Evolutionary conservation across 2,797 vertebrate genomes (phyloP).

Genomic region (Selene dorsalis): DNA sequence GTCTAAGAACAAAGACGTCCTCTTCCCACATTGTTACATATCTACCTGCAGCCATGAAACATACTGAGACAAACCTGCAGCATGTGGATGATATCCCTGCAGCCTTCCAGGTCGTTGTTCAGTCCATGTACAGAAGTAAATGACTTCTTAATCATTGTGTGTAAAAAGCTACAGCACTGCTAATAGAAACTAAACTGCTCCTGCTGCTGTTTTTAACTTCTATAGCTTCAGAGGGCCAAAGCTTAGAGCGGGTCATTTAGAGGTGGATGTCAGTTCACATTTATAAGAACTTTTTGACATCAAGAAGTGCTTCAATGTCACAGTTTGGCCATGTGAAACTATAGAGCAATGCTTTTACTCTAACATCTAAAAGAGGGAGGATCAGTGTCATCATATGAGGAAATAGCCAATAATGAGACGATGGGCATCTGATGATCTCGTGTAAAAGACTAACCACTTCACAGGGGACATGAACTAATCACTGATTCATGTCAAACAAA

Average conservation of each 20-base stretch:
- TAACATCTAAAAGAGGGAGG: background rate
- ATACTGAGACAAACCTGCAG: background rate
- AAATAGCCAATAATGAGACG: background rate
- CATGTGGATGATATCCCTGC: background rate
- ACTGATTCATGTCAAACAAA: background rate
- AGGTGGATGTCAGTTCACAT: background rate
- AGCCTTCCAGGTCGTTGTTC: background rate
- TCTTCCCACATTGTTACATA: background rate
- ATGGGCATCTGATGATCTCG: no score
- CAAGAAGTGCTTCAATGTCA: background rate
- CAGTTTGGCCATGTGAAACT: background rate
- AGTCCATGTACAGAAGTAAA: background rate
- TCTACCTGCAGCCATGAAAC: background rate
- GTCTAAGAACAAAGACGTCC: background rate
- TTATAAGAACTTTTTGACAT: background rate
- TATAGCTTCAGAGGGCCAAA: background rate
- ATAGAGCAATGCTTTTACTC: background rate
- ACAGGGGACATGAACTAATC: background rate
- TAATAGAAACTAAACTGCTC: background rate
- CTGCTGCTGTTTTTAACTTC: no score
- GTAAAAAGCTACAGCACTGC: background rate
- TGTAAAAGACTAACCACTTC: background rate
- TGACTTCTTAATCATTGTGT: background rate
- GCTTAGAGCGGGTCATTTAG: background rate
- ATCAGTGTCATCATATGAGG: background rate